Evolutionary conservation across 2,113 vertebrate species (phyloP).

Genomic region (Callocephalon fimbriatum): DNA sequence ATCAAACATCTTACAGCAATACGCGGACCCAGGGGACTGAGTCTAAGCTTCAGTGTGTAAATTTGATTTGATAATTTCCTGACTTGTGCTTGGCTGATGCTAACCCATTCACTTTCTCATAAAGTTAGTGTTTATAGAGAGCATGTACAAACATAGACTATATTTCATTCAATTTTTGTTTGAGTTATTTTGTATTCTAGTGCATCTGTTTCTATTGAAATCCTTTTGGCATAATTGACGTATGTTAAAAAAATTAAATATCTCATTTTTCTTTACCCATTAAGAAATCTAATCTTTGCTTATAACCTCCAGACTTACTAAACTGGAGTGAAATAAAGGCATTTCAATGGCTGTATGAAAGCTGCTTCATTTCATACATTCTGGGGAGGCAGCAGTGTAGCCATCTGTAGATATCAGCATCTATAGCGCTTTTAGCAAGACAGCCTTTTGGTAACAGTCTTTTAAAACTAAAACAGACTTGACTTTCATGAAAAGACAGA

Average conservation of each 20-base stretch:
- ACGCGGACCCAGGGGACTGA: neutral
- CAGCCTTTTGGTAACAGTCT: neutral
- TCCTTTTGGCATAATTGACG: neutral
- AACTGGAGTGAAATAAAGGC: neutral
- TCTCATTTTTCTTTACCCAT: neutral
- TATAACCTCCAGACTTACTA: neutral
- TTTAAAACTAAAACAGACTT: neutral
- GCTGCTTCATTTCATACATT: neutral
- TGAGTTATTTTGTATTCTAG: neutral
- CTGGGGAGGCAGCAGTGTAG: neutral
- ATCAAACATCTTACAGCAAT: neutral
- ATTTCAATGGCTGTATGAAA: neutral
- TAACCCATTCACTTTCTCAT: neutral
- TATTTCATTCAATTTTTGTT: neutral
- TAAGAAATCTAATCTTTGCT: neutral
- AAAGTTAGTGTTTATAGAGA: neutral
- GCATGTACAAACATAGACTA: neutral
- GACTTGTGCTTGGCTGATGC: neutral
- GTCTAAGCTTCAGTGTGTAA: neutral
- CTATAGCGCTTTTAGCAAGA: neutral
- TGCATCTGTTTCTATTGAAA: neutral
- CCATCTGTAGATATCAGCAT: neutral
- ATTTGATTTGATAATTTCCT: conserved; percentile 22
- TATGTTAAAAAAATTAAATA: neutral
- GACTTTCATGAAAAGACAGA: neutral